Conservation (phyloP, 1,140 invertebrate genomes). For the Anastrepha ludens region DNA sequence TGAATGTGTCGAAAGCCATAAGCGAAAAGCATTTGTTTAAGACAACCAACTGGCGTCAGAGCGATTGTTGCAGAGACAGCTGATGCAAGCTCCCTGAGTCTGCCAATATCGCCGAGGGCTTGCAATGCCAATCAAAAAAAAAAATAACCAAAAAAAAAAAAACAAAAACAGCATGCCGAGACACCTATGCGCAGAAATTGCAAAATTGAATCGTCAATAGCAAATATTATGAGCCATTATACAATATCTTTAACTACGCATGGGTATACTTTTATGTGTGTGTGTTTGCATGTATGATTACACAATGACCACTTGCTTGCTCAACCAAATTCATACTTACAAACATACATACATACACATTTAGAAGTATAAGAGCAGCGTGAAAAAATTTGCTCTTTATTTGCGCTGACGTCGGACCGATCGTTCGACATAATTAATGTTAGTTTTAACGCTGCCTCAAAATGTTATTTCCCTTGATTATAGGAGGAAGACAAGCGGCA, state of each 20-base stretch:
- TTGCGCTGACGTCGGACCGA: constrained; percentile 48
- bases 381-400: constrained; percentile 51
- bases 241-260: constrained; percentile 14
- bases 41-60: constrained; percentile 13
- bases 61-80: constrained; percentile 21
- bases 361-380: background rate
- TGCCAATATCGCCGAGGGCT: constrained; percentile 28
- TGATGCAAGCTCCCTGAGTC: background rate
- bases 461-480: constrained; percentile 74
- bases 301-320: background rate
- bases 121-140: constrained; percentile 17
- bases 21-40: constrained; percentile 37
- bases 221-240: constrained; percentile 29
- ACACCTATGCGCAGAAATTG: background rate
- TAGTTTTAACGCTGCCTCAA: constrained; percentile 74
- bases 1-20: background rate
- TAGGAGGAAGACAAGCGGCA: constrained; percentile 64
- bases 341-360: background rate
- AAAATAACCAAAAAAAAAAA: background rate
- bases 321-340: background rate
- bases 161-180: no score
- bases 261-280: background rate
- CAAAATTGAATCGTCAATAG: constrained; percentile 44
- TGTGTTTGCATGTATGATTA: background rate
- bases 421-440: constrained; percentile 72